Conservation (phyloP, 2,888 invertebrate genomes). For the Geotrupes spiniger region DNA sequence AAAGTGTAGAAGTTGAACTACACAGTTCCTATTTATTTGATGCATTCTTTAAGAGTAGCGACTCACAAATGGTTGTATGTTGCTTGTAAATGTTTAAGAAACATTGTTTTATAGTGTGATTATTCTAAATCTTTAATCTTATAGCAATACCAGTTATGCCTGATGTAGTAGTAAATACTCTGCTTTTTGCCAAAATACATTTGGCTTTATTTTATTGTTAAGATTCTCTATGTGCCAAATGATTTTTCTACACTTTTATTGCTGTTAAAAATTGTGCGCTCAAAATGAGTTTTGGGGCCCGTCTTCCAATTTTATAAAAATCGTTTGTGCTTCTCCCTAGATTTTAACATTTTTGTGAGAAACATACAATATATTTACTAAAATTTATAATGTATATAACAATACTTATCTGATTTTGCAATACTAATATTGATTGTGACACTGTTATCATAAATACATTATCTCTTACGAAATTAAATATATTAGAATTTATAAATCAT, state of each 20-base stretch:
- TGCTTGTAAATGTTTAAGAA: constrained; percentile 5
- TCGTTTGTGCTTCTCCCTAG: neutral
- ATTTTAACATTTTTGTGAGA: neutral
- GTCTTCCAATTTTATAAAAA: constrained; percentile 44
- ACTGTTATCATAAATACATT: too few species aligned
- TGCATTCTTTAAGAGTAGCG: constrained; percentile 1
- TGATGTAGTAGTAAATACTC: constrained; percentile 44
- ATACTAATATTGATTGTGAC: too few species aligned
- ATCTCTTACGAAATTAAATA: too few species aligned
- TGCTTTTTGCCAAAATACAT: constrained; percentile 36
- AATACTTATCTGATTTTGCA: too few species aligned
- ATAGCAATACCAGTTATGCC: constrained; percentile 49
- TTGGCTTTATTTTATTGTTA: constrained; percentile 22
- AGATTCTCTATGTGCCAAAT: constrained; percentile 32
- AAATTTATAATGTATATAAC: too few species aligned
- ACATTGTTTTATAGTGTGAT: constrained; percentile 31
- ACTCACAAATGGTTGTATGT: constrained; percentile 5
- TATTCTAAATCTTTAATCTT: constrained; percentile 40
- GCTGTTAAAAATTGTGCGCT: constrained; percentile 16
- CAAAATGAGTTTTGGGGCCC: constrained; percentile 39
- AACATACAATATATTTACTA: too few species aligned
- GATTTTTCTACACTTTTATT: constrained; percentile 30
- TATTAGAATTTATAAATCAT: too few species aligned
- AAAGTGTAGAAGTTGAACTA: too few species aligned
- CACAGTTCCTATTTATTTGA: too few species aligned